Evolutionary conservation across 2,113 vertebrate species (phyloP).

Genomic region (Melanotaenia duboulayi): DNA sequence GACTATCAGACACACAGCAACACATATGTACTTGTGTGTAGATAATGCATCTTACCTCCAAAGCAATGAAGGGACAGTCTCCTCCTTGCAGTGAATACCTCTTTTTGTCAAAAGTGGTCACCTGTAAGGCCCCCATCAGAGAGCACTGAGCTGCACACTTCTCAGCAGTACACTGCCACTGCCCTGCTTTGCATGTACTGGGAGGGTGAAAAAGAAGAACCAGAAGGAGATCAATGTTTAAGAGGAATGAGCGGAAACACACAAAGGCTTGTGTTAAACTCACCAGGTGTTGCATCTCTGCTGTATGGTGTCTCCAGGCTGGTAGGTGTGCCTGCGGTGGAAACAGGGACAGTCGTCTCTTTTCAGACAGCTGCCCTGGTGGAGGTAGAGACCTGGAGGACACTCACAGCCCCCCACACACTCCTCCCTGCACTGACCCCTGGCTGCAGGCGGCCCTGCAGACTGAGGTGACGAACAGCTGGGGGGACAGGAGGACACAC

Average conservation of each 20-base stretch:
- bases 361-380: slow-evolving; percentile 80
- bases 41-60: slow-evolving; percentile 84
- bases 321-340: slow-evolving; percentile 82
- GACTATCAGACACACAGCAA: neutral
- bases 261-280: slow-evolving; percentile 1
- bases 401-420: slow-evolving; percentile 92
- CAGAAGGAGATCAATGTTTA: neutral
- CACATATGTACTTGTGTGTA: neutral
- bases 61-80: slow-evolving; percentile 82
- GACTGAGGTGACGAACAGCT: slow-evolving; percentile 80
- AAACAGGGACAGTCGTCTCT: slow-evolving; percentile 86
- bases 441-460: slow-evolving; percentile 27
- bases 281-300: slow-evolving; percentile 91
- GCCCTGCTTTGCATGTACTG: slow-evolving; percentile 86
- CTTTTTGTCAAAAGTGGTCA: slow-evolving; percentile 88
- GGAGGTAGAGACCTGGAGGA: slow-evolving; percentile 79
- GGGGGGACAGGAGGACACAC: slow-evolving; percentile 87
- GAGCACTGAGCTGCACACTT: slow-evolving; percentile 86
- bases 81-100: slow-evolving; percentile 82
- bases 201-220: neutral
- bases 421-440: slow-evolving; percentile 82
- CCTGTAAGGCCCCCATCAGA: slow-evolving; percentile 85
- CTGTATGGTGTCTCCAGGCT: slow-evolving; percentile 80
- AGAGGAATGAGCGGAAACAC: neutral
- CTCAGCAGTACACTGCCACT: slow-evolving; percentile 86